Base-by-base conservation (phyloP, 92 coral and sea anemone species). In the Plumapathes pennacea region DNA sequence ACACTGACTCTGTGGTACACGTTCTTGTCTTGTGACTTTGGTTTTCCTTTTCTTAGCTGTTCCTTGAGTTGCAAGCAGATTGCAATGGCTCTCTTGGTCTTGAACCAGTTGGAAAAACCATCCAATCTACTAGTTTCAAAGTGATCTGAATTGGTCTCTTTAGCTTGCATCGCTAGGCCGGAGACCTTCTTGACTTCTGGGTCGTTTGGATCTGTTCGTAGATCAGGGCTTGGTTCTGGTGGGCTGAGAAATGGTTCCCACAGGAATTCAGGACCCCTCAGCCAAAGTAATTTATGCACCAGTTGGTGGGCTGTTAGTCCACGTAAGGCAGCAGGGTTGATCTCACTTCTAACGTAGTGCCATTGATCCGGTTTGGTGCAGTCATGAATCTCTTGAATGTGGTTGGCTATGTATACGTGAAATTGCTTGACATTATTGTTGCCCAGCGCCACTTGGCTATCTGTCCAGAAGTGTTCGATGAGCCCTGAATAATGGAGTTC, bases 361-460 rank as follows among this genome's bases (percentile, higher is more conserved):
- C 83, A 76, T 43, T 77, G 84, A 3, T 50, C 64, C 9, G 84
- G 71, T 19, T 67, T 37, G 19, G 76, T 67, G 52, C 31, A 56
- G 14, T 78, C 61, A 36, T 69, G 85, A 24, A 69, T 69, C 30
- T 61, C 78, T 33, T 78, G 85, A 34, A 78, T 60, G 49, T 78
- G 71, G 32, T 78, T 78, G 5, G 78, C 78, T 37, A 78, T 78
- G 29, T 41, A 69, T 48, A 64, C 64, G 15, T 78, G 85, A 51
- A 78, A 78, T 11, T 71, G 77, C 47, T 27, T 77, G 19, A 59
- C 13, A 4, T 58, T 68, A 37, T 65, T 75, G 45, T 75, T 46
- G 18, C 60, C 75, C 11, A 52, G 17, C 31, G 64, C 82, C 3
- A 75, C 82, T 57, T 47, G 53, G 21, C 82, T 75, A 45, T 75